A percentile compares a stretch with the other conserved stretches of the same genome.
phyloP scores from a whole-genome alignment of 1,140 invertebrate genomes.

The Sminthurinus signatus region DNA sequence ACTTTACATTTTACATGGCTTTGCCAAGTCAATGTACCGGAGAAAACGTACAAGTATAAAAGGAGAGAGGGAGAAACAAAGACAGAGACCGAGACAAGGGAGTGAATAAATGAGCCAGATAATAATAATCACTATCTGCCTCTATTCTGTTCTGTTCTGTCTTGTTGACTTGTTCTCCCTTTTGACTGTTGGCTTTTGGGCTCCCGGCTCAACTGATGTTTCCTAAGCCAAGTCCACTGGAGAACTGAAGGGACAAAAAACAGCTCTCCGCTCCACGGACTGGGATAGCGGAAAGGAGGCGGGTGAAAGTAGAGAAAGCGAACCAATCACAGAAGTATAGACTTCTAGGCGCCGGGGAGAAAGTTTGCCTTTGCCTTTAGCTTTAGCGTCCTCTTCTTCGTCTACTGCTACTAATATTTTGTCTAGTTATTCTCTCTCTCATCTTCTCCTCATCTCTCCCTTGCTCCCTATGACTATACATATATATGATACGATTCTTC shows the following conservation, averaged over 20 bases:
- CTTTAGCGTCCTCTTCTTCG: background rate
- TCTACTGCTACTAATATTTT: background rate
- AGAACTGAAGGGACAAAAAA: slow-evolving; percentile 35
- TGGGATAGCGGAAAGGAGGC: slow-evolving; percentile 25
- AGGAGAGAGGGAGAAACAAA: background rate
- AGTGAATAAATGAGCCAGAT: slow-evolving; percentile 1
- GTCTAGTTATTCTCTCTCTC: background rate
- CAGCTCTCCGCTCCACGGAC: slow-evolving; percentile 4
- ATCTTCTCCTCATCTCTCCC: background rate
- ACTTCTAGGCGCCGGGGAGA: slow-evolving; percentile 37
- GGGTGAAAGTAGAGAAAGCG: slow-evolving; percentile 30
- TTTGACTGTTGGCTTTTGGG: too few species aligned
- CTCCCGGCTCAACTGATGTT: slow-evolving; percentile 4
- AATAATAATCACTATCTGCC: background rate
- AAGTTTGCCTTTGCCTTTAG: slow-evolving; percentile 21
- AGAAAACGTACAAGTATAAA: background rate
- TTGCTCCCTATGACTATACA: background rate
- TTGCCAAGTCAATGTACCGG: too few species aligned
- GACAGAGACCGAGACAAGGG: too few species aligned
- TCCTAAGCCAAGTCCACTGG: slow-evolving; percentile 10
- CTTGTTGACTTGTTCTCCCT: too few species aligned
- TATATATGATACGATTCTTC: too few species aligned
- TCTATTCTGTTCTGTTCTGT: too few species aligned
- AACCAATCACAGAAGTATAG: slow-evolving; percentile 32
- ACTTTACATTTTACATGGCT: too few species aligned